Conservation (phyloP, 2,113 vertebrate species). For the Boleophthalmus pectinirostris region DNA sequence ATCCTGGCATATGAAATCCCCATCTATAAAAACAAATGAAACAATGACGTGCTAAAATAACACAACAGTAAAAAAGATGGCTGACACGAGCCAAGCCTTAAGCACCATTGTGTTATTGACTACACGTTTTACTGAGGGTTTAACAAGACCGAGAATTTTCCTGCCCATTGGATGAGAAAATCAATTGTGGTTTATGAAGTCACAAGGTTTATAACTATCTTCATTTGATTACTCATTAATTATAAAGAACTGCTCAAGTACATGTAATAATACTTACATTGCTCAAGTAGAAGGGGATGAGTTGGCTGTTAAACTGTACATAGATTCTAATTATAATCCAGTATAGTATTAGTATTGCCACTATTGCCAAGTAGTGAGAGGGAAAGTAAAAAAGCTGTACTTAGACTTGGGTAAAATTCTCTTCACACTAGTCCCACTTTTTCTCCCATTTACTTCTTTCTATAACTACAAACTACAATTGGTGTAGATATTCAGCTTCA, state of each 20-base stretch:
- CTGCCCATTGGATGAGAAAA: not conserved
- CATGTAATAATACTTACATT: too few relatives aligned
- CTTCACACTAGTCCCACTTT: too few relatives aligned
- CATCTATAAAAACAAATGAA: constrained; percentile 21
- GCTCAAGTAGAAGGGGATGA: too few relatives aligned
- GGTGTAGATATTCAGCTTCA: too few relatives aligned
- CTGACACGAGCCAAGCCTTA: constrained; percentile 4
- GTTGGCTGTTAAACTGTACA: too few relatives aligned
- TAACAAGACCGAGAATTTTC: not conserved
- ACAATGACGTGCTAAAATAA: constrained; percentile 24
- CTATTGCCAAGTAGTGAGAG: too few relatives aligned
- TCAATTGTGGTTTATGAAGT: not conserved
- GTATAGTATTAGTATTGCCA: too few relatives aligned
- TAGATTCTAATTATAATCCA: too few relatives aligned
- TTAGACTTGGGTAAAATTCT: too few relatives aligned
- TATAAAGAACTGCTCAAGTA: not conserved
- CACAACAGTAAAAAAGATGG: not conserved
- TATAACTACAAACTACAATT: too few relatives aligned
- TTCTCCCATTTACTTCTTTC: too few relatives aligned
- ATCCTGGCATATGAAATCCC: constrained; percentile 21
- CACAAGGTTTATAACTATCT: not conserved
- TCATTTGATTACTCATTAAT: not conserved
- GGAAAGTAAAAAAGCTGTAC: too few relatives aligned
- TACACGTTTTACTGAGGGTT: not conserved
- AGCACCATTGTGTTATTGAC: constrained; percentile 9